These are phyloP conservation scores for Chromobotia macracanthus DNA, from an alignment of 2,797 vertebrate species.

Conservation along the genomic window DNA sequence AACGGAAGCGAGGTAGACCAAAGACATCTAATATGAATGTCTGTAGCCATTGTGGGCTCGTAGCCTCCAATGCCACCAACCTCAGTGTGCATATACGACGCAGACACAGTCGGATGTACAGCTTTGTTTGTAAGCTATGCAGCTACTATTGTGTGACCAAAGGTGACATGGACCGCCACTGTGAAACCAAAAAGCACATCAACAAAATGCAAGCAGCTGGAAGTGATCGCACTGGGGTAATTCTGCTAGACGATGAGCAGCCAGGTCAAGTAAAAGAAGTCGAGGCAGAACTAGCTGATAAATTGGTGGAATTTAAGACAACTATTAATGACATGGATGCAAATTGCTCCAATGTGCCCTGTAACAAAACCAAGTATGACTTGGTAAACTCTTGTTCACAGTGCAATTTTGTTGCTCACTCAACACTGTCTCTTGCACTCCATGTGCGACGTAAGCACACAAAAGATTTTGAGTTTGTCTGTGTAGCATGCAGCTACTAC, in stretches of 20 bases:
- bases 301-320: constrained; percentile 55
- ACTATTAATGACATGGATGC: constrained; percentile 54
- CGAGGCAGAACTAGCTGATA: constrained; percentile 59
- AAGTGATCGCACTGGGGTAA: constrained; percentile 47
- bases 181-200: constrained; percentile 94
- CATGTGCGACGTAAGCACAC: constrained; percentile 92
- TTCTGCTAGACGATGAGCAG: constrained; percentile 55
- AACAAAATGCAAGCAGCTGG: constrained; percentile 77
- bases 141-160: constrained; percentile 98
- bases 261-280: constrained; percentile 28
- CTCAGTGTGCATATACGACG: constrained; percentile 93
- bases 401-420: constrained; percentile 88
- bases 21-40: constrained; percentile 83
- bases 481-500: constrained; percentile 93
- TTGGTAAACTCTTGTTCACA: constrained; percentile 78
- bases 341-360: constrained; percentile 7
- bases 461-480: constrained; percentile 92
- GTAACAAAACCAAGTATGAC: constrained; percentile 68
- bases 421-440: constrained; percentile 85
- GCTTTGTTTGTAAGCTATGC: constrained; percentile 92
- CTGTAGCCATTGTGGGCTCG: constrained; percentile 89
- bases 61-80: constrained; percentile 94
- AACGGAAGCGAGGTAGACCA: constrained; percentile 82
- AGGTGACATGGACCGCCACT: constrained; percentile 98
- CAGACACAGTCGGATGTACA: constrained; percentile 95